These are phyloP conservation scores for Osmerus eperlanus DNA, from an alignment of 2,113 vertebrate genomes.

Conservation along the genomic window DNA sequence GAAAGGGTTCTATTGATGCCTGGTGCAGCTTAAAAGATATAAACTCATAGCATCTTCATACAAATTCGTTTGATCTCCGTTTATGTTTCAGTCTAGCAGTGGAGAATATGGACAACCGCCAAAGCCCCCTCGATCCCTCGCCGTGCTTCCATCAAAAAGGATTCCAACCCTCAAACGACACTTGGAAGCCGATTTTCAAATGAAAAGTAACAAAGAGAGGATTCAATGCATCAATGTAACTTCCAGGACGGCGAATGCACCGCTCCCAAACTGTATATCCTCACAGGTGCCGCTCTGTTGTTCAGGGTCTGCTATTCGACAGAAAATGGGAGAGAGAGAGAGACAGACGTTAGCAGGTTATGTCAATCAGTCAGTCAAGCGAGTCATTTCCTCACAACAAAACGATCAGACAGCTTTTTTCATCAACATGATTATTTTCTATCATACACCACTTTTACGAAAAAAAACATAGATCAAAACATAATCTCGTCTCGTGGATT, in stretches of 20 bases:
- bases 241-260: conserved; percentile 23
- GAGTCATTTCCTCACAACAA: conserved; percentile 67
- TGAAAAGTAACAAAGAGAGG: conserved; percentile 31
- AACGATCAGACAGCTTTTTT: conserved; percentile 73
- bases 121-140: conserved; percentile 70
- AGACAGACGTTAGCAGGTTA: conserved; percentile 79
- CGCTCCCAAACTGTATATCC: conserved; percentile 45
- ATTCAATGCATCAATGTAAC: conserved; percentile 22
- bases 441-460: no score
- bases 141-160: conserved; percentile 48
- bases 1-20: background rate
- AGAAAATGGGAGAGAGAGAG: conserved; percentile 71
- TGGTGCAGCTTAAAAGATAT: background rate
- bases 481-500: conserved; percentile 13
- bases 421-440: background rate
- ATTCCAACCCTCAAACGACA: conserved; percentile 26
- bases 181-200: conserved; percentile 30
- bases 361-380: conserved; percentile 81
- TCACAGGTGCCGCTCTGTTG: conserved; percentile 45
- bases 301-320: conserved; percentile 60
- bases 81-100: conserved; percentile 47
- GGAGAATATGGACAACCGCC: conserved; percentile 58
- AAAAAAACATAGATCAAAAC: no score
- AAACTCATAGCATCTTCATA: conserved; percentile 49
- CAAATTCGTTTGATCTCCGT: conserved; percentile 48